Evolutionary conservation across 1,140 invertebrate species (phyloP), one percentile per base, ranked within the genome.

Genomic region (Grapholita molesta): DNA sequence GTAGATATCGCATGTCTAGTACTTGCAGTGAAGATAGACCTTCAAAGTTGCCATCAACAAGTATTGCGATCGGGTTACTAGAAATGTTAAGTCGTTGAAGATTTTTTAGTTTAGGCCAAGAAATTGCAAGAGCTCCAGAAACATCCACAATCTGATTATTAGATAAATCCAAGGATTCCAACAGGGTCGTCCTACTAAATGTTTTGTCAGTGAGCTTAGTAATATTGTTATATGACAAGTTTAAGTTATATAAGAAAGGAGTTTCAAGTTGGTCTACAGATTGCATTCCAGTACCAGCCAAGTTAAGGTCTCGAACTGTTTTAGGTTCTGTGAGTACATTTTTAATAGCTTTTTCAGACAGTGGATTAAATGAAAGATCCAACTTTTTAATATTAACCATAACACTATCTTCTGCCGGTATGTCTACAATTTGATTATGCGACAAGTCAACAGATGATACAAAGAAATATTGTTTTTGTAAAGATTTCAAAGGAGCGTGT

Each of bases 261-360:
- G 96, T 98, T 91, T 98, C 97, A 18, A 98, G 82, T 38, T 95
- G 93, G 0, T 93, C 92, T 3, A 97, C 85, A 4, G 89, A 80
- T 53, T 90, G 94, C 5, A 98, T 95, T 9, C 96, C 95, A 1
- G 96, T 97, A 42, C 95, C 94, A 0, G 97, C 96, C 23, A 98
- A 88, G 85, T 97, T 97, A 8, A 98, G 88, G 53, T 95, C 94
- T 61, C 97, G 87, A 0, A 97, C 94, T 0, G 97, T 97, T 92
- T 98, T 98, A 0, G 97, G 97, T 83, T 98, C 97, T 52, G 95
- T 96, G 0, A 98, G 84, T 35, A 98, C 94, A 79, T 95, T 96
- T 8, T 86, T 92, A 3, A 98, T 92, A 0, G 97, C 94, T 72
- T 95, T 94, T 65, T 93, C 86, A 3, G 95, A 95, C 0, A 98